phyloP scores from a whole-genome alignment of 2,797 vertebrate genomes.

The Pangasius mekongensis region DNA sequence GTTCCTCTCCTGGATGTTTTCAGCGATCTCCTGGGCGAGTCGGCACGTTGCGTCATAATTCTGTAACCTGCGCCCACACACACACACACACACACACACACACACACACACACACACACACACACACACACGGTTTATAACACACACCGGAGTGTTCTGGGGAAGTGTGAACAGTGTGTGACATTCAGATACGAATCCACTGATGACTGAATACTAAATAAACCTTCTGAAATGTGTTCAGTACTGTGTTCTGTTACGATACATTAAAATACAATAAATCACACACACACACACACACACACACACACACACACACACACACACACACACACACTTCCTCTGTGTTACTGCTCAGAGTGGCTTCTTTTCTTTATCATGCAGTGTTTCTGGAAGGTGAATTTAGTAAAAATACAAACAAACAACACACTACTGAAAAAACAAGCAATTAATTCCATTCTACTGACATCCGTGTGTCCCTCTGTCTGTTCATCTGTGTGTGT shows the following conservation, averaged over 20 bases:
- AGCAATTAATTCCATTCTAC: background rate
- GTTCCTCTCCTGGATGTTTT: conserved; percentile 90
- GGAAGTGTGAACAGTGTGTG: background rate
- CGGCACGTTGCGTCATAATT: conserved; percentile 87
- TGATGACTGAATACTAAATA: background rate
- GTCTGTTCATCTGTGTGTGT: too few species aligned
- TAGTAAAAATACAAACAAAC: too few species aligned
- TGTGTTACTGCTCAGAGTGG: too few species aligned
- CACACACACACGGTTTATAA: too few species aligned
- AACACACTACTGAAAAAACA: too few species aligned
- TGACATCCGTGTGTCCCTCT: background rate
- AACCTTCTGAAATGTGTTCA: too few species aligned
- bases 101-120: background rate
- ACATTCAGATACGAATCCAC: background rate
- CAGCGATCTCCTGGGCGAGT: conserved; percentile 89
- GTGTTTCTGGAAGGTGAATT: too few species aligned
- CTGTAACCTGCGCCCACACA: conserved; percentile 77
- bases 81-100: conserved; percentile 3
- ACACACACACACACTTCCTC: too few species aligned
- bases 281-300: background rate
- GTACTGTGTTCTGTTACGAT: background rate
- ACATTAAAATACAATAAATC: background rate
- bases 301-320: too few species aligned
- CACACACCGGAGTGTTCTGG: background rate
- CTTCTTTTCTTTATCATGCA: too few species aligned